phyloP scores from a whole-genome alignment of 2,113 vertebrate genomes.

The Cottus gobio region DNA sequence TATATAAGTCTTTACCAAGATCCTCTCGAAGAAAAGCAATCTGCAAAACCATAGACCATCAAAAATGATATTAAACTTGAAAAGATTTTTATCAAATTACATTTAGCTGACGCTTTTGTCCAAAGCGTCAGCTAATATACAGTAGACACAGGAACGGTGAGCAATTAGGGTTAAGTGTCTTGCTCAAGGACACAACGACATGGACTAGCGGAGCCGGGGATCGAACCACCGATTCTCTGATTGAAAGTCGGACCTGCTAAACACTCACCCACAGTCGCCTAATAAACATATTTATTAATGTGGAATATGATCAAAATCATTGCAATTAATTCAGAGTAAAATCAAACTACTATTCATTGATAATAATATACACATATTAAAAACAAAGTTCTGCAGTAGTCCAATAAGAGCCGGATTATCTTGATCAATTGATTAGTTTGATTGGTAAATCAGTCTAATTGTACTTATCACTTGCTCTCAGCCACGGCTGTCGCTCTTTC shows the following conservation, averaged over 20 bases:
- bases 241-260: too few relatives aligned
- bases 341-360: not conserved
- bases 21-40: not conserved
- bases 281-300: not conserved
- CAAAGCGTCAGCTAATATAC: too few relatives aligned
- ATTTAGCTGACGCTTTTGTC: too few relatives aligned
- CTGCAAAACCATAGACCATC: too few relatives aligned
- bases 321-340: not conserved
- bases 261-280: too few relatives aligned
- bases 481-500: slow-evolving; percentile 16
- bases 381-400: not conserved
- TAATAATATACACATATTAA: not conserved
- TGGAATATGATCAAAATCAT: not conserved
- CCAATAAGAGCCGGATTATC: slow-evolving; percentile 10
- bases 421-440: not conserved
- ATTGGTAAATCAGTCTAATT: not conserved
- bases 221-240: too few relatives aligned
- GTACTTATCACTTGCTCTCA: slow-evolving; percentile 10
- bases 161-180: too few relatives aligned
- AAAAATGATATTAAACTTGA: not conserved
- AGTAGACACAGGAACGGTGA: too few relatives aligned
- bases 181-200: too few relatives aligned
- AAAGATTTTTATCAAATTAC: too few relatives aligned
- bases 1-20: too few relatives aligned
- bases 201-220: too few relatives aligned